Evolutionary conservation across 1,140 invertebrate species (phyloP).

Genomic region (Hyphantria cunea): DNA sequence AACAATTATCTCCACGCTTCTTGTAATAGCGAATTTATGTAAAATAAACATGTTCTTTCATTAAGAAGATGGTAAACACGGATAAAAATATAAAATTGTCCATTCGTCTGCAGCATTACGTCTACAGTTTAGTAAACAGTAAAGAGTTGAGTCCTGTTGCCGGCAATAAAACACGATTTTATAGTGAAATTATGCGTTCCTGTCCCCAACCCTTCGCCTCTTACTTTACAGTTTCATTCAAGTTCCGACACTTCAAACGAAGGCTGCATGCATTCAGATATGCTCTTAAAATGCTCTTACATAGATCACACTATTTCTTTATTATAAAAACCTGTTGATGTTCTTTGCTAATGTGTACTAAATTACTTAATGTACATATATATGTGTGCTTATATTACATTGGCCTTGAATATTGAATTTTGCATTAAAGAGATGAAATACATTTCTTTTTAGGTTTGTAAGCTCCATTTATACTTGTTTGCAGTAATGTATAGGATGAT

Average conservation of each 20-base stretch:
- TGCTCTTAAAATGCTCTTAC: constrained; percentile 54
- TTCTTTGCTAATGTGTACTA: constrained; percentile 1
- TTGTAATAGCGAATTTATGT: too few relatives aligned
- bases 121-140: constrained; percentile 39
- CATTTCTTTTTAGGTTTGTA: neutral
- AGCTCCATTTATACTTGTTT: too few relatives aligned
- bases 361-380: too few relatives aligned
- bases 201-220: constrained; percentile 43
- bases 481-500: too few relatives aligned
- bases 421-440: constrained; percentile 9
- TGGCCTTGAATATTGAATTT: constrained; percentile 7
- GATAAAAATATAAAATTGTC: constrained; percentile 23
- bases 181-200: constrained; percentile 62
- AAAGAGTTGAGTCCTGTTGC: constrained; percentile 54
- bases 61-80: neutral
- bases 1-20: too few relatives aligned
- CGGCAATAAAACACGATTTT: constrained; percentile 58
- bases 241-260: constrained; percentile 34
- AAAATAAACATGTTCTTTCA: too few relatives aligned
- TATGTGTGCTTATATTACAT: too few relatives aligned
- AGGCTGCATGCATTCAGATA: constrained; percentile 42
- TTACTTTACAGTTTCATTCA: constrained; percentile 61
- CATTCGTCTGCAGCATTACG: constrained; percentile 24
- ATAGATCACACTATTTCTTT: constrained; percentile 19
- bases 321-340: constrained; percentile 21